Percentiles rank a stretch among this genome's conserved stretches.
Evolutionary conservation across 2,888 invertebrate genomes (phyloP).

Genomic region (Tenthredo amoena): DNA sequence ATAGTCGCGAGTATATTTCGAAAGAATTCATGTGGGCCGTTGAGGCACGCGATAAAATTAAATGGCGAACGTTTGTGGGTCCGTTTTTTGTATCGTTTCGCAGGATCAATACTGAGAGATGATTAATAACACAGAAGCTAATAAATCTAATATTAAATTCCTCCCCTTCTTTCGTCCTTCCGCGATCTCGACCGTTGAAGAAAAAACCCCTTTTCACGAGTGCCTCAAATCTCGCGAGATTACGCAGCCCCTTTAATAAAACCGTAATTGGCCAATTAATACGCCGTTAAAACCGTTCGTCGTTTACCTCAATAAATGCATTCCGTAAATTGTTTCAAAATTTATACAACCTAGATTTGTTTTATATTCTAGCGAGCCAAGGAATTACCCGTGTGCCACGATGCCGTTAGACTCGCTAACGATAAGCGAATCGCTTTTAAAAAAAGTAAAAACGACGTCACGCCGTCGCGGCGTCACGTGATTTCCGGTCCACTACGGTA

Average conservation of each 20-base stretch:
- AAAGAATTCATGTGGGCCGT: background rate
- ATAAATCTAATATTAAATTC: constrained; percentile 44
- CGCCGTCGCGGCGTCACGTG: background rate
- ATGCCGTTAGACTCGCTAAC: background rate
- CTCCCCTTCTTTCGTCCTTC: constrained; percentile 3
- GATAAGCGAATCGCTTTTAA: constrained; percentile 14
- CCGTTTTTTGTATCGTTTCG: constrained; percentile 28
- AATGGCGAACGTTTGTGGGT: constrained; percentile 7
- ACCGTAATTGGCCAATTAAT: constrained; percentile 1
- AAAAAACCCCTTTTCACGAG: background rate
- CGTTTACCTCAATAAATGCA: background rate
- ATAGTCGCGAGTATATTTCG: background rate
- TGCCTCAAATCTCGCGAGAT: background rate
- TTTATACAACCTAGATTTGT: background rate
- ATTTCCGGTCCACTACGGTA: background rate
- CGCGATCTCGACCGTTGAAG: background rate
- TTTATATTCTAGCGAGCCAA: background rate
- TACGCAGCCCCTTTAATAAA: background rate
- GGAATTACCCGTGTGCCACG: background rate
- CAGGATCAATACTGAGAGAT: constrained; percentile 19
- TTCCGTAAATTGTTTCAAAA: background rate
- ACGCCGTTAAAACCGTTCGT: background rate
- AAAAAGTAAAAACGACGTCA: constrained; percentile 22
- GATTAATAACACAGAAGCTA: constrained; percentile 43
- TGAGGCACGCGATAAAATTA: constrained; percentile 40